Evolutionary conservation across 1,140 invertebrate species (phyloP).

Genomic region (Drosophila prosaltans): DNA sequence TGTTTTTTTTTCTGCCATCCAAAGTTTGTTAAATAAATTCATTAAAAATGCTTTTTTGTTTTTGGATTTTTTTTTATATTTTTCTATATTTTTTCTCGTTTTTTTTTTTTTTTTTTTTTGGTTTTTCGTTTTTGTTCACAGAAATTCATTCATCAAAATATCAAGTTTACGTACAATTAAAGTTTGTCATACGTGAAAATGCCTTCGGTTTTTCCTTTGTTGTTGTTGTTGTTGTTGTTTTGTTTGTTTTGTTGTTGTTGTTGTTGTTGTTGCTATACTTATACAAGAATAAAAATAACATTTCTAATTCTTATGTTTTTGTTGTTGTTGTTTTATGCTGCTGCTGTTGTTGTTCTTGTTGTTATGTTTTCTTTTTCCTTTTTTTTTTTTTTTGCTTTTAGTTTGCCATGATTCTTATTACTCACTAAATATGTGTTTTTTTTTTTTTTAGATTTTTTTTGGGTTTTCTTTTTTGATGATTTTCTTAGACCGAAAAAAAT

Average conservation of each 20-base stretch:
- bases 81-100: slow-evolving; percentile 44
- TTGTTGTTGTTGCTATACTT: slow-evolving; percentile 64
- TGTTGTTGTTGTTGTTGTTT: slow-evolving; percentile 23
- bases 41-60: neutral
- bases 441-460: slow-evolving; percentile 45
- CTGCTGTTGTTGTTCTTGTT: slow-evolving; percentile 39
- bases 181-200: slow-evolving; percentile 77
- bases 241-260: slow-evolving; percentile 25
- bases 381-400: slow-evolving; percentile 43
- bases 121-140: slow-evolving; percentile 73
- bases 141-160: slow-evolving; percentile 79
- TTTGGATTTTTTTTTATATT: slow-evolving; percentile 48
- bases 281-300: slow-evolving; percentile 78
- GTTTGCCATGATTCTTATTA: slow-evolving; percentile 26
- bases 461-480: slow-evolving; percentile 41
- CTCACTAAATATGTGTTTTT: slow-evolving; percentile 25
- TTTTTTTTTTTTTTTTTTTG: slow-evolving; percentile 47
- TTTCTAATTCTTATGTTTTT: slow-evolving; percentile 54
- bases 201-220: slow-evolving; percentile 65
- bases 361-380: slow-evolving; percentile 25
- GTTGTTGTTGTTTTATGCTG: slow-evolving; percentile 32
- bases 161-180: slow-evolving; percentile 80
- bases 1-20: neutral
- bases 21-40: neutral
- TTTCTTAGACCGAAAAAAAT: slow-evolving; percentile 47